These are phyloP conservation scores for Oscheius sp. DNA, from an alignment of 2,888 invertebrate species.

Conservation along the genomic window DNA sequence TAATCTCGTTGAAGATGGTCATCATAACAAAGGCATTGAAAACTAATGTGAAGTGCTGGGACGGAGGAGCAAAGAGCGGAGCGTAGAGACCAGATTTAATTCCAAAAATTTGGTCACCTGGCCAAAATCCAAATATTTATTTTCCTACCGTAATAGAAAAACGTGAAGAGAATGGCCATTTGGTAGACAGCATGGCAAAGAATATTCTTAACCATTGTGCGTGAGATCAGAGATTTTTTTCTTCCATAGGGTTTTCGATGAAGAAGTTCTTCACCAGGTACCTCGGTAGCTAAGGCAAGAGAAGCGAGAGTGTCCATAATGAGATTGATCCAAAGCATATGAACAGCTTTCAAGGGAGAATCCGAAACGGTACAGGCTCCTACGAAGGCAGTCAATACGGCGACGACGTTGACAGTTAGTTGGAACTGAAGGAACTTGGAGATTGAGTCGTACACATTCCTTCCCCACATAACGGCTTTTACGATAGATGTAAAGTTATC, in stretches of 20 bases:
- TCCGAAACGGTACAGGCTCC: conserved; percentile 74
- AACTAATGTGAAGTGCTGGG: conserved; percentile 97
- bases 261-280: conserved; percentile 73
- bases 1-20: conserved; percentile 99
- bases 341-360: conserved; percentile 67
- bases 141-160: conserved; percentile 84
- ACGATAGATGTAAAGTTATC: conserved; percentile 75
- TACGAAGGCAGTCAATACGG: conserved; percentile 74
- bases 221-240: conserved; percentile 74
- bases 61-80: conserved; percentile 82
- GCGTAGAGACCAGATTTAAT: conserved; percentile 88
- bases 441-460: conserved; percentile 75
- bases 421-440: conserved; percentile 75
- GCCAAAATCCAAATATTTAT: background rate
- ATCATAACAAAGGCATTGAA: conserved; percentile 99
- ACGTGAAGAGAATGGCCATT: conserved; percentile 88
- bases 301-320: conserved; percentile 76
- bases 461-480: conserved; percentile 75
- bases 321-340: conserved; percentile 75
- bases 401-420: conserved; percentile 73
- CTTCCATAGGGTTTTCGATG: conserved; percentile 74
- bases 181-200: conserved; percentile 95
- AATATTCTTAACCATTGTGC: conserved; percentile 74
- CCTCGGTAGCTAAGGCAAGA: conserved; percentile 74
- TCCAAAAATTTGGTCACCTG: conserved; percentile 78